Evolutionary conservation across 2,797 vertebrate genomes (phyloP).

Genomic region (Yasuhikotakia modesta): DNA sequence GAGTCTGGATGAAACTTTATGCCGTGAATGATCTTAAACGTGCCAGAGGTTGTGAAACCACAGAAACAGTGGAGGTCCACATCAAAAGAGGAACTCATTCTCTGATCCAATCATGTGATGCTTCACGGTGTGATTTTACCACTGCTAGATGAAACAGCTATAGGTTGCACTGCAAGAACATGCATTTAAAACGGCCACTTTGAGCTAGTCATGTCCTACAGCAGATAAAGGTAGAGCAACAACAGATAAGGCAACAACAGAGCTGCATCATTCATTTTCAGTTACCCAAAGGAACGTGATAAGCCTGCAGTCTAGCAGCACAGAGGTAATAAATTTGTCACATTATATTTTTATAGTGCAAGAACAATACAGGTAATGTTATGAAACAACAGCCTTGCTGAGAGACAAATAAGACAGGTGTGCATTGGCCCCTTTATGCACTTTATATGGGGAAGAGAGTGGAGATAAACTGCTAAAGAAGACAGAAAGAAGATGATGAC

Average conservation of each 20-base stretch:
- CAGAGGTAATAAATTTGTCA: conserved; percentile 50
- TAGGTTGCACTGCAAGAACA: not conserved
- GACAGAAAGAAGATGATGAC: conserved; percentile 11
- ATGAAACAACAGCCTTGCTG: conserved; percentile 41
- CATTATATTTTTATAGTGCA: conserved; percentile 26
- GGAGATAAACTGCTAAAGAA: not conserved
- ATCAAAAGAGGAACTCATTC: conserved; percentile 14
- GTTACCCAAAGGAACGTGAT: conserved; percentile 27
- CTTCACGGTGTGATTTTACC: not conserved
- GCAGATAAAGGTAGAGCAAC: not conserved
- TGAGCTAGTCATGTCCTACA: conserved; percentile 19
- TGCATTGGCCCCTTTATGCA: conserved; percentile 33
- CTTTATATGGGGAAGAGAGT: conserved; percentile 9
- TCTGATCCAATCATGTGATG: conserved; percentile 15
- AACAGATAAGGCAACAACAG: not conserved
- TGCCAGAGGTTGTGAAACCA: conserved; percentile 12
- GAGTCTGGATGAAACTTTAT: conserved; percentile 22
- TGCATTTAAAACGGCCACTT: conserved; percentile 25
- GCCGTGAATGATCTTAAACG: conserved; percentile 6
- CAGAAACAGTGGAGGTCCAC: conserved; percentile 15
- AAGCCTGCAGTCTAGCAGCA: conserved; percentile 34
- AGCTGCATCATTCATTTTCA: conserved; percentile 6
- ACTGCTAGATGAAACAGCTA: not conserved
- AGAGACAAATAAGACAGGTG: conserved; percentile 17
- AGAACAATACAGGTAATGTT: conserved; percentile 27